A percentile compares a stretch with the other conserved stretches of the same genome.
These are phyloP conservation scores for Myotis brandtii DNA, from an alignment of 2,113 vertebrate genomes.

Conservation along the genomic window DNA sequence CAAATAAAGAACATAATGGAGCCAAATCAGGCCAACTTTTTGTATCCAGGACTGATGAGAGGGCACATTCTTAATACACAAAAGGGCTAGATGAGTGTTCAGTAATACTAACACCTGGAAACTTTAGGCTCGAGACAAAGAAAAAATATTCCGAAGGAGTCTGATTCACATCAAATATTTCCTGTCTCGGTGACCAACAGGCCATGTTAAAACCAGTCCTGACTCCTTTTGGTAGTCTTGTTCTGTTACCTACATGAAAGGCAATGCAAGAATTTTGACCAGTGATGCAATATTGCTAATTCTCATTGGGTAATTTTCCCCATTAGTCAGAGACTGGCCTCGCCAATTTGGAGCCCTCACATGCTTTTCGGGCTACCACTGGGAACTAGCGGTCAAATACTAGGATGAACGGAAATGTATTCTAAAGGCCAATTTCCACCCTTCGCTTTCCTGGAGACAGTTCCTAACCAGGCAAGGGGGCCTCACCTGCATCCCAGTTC, in stretches of 20 bases:
- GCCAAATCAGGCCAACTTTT: background rate
- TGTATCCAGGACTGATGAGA: conserved; percentile 28
- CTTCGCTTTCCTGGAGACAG: background rate
- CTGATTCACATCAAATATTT: conserved; percentile 61
- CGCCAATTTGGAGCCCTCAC: conserved; percentile 59
- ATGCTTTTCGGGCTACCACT: background rate
- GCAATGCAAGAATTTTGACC: conserved; percentile 62
- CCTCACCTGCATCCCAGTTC: background rate
- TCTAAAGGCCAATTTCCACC: conserved; percentile 49
- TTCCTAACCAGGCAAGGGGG: background rate
- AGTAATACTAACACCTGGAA: conserved; percentile 13
- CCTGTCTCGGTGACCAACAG: conserved; percentile 57
- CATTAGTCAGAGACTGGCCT: conserved; percentile 72
- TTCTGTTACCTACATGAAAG: conserved; percentile 62
- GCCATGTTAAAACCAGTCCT: conserved; percentile 66
- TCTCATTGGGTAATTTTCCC: conserved; percentile 71
- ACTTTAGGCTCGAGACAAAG: conserved; percentile 48
- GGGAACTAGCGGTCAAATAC: conserved; percentile 32
- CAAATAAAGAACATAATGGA: conserved; percentile 51
- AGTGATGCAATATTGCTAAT: conserved; percentile 61
- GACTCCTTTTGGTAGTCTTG: conserved; percentile 42
- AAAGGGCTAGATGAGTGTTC: conserved; percentile 7
- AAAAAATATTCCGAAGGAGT: conserved; percentile 40
- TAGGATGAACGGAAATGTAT: conserved; percentile 54
- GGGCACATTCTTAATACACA: background rate